A percentile compares a stretch with the other conserved stretches of the same genome.
phyloP scores from a whole-genome alignment of 2,113 vertebrate species.

The Erinaceus europaeus region DNA sequence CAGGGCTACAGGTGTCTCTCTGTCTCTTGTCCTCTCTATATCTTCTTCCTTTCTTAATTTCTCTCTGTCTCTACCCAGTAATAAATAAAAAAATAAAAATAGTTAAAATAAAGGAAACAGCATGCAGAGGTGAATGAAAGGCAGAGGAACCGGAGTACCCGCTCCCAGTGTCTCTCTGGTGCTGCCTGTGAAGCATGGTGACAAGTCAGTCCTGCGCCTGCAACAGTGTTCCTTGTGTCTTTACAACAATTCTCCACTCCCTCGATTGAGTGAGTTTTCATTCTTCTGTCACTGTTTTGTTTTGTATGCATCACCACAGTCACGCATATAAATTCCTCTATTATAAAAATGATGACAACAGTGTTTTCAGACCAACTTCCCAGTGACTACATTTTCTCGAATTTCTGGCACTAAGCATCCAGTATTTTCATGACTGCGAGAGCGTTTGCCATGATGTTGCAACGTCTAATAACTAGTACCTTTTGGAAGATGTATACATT shows the following conservation, averaged over 20 bases:
- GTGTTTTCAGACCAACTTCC: neutral
- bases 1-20: no score
- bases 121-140: no score
- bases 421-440: neutral
- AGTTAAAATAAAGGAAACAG: no score
- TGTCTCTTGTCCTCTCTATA: no score
- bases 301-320: neutral
- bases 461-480: neutral
- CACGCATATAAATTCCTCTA: neutral
- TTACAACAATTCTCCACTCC: neutral
- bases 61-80: no score
- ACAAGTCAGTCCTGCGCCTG: neutral
- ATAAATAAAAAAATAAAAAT: no score
- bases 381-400: no score
- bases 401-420: no score
- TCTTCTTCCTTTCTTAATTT: no score
- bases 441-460: neutral
- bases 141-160: no score
- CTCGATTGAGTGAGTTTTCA: neutral
- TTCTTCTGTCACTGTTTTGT: neutral
- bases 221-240: neutral
- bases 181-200: neutral
- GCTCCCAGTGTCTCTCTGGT: no score
- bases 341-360: neutral
- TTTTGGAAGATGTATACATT: neutral